Percentiles rank a stretch among this genome's conserved stretches.
phyloP scores from a whole-genome alignment of 2,113 vertebrate species.

The Reinhardtius hippoglossoides region DNA sequence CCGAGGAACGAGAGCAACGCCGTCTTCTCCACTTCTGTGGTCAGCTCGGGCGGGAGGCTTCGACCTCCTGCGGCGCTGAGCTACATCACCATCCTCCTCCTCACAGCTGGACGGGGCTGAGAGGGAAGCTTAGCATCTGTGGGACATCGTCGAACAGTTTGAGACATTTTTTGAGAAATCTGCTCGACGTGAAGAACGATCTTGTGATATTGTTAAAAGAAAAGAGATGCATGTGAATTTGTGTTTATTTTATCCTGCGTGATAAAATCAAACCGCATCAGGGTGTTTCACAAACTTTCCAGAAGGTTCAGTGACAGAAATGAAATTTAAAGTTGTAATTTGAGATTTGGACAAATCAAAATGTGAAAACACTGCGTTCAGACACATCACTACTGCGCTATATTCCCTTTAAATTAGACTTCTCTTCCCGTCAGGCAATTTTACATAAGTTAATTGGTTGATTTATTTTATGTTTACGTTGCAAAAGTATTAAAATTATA shows the following conservation, averaged over 20 bases:
- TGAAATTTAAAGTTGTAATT: background rate
- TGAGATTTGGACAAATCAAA: too few species aligned
- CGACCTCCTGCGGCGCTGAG: slow-evolving; percentile 18
- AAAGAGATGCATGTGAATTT: background rate
- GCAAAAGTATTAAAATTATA: too few species aligned
- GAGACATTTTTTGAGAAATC: background rate
- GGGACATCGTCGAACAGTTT: background rate
- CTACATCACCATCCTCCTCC: slow-evolving; percentile 58
- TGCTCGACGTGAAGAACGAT: background rate
- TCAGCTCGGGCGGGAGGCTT: slow-evolving; percentile 59
- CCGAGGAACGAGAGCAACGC: slow-evolving; percentile 87
- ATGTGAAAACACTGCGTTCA: too few species aligned
- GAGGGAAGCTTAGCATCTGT: background rate
- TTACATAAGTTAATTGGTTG: too few species aligned
- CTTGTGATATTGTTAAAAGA: background rate
- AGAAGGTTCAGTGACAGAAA: background rate
- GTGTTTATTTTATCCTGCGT: background rate
- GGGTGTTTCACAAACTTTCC: too few species aligned
- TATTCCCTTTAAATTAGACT: too few species aligned
- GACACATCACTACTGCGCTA: too few species aligned
- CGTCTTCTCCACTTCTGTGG: slow-evolving; percentile 86
- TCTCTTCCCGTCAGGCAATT: too few species aligned
- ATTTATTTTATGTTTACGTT: too few species aligned
- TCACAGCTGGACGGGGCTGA: slow-evolving; percentile 70
- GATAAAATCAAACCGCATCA: background rate